Evolutionary conservation across 2,797 vertebrate species (phyloP).

Genomic region (Alosa sapidissima): DNA sequence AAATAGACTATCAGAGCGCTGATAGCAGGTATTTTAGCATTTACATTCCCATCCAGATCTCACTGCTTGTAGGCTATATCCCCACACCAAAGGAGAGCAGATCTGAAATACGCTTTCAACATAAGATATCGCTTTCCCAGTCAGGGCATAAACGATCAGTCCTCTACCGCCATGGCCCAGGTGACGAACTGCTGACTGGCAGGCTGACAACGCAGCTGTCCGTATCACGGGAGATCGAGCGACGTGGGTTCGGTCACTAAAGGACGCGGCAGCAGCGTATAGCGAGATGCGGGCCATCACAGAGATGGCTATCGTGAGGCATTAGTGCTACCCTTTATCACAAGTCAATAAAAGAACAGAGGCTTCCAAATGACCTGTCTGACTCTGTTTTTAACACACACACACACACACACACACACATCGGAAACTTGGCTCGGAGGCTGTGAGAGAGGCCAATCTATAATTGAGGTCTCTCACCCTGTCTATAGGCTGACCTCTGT

Average conservation of each 20-base stretch:
- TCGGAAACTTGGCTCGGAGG: neutral
- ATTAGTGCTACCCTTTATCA: neutral
- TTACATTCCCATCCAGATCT: neutral
- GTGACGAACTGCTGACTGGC: neutral
- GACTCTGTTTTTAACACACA: neutral
- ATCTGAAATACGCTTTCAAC: neutral
- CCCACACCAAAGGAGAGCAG: conserved; percentile 13
- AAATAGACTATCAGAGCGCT: neutral
- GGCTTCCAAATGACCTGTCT: neutral
- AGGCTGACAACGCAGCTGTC: neutral
- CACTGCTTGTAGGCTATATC: neutral
- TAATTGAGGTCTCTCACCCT: conserved; percentile 52
- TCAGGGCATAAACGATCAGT: neutral
- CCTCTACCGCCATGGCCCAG: neutral
- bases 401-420: neutral
- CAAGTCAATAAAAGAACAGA: neutral
- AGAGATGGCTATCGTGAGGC: neutral
- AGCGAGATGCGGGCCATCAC: neutral
- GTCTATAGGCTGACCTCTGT: conserved; percentile 40
- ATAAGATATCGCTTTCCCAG: neutral
- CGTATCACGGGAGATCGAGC: neutral
- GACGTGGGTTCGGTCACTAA: neutral
- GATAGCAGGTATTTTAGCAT: neutral
- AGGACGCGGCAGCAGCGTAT: neutral
- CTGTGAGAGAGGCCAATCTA: conserved; percentile 36